Percentiles rank a stretch among this genome's conserved stretches.
phyloP scores from a whole-genome alignment of 2,113 vertebrate genomes.

The Elanus axillaris region DNA sequence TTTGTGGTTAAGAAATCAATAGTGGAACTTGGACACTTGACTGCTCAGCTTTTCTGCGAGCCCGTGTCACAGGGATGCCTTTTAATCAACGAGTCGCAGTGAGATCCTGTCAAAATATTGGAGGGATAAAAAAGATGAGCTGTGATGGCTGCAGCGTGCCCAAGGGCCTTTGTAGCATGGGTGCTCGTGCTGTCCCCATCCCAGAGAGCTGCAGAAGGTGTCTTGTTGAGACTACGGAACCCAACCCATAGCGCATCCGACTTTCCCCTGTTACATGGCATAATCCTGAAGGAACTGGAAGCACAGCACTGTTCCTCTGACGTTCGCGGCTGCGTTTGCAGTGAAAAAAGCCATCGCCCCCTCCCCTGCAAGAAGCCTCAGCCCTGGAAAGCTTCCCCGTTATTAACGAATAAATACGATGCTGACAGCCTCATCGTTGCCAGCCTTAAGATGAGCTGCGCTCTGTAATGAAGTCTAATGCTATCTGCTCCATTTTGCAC shows the following conservation, averaged over 20 bases:
- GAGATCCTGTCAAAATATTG: background rate
- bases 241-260: rapidly evolving
- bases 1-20: background rate
- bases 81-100: background rate
- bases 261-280: background rate
- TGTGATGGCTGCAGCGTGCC: background rate
- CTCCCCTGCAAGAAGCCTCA: background rate
- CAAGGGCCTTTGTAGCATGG: too few species aligned
- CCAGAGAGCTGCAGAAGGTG: background rate
- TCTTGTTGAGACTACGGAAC: background rate
- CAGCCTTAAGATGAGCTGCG: background rate
- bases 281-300: background rate
- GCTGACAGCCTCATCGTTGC: background rate
- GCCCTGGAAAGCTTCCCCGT: background rate
- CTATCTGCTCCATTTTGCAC: background rate
- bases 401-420: rapidly evolving
- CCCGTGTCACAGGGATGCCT: background rate
- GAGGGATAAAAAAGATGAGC: background rate
- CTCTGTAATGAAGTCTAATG: background rate
- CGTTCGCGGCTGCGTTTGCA: background rate
- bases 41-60: background rate
- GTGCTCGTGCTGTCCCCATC: background rate
- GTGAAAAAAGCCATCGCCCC: background rate
- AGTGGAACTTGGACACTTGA: background rate
- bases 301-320: background rate